Conservation (phyloP, 2,797 vertebrate species). For the Tiaroga cobitis region DNA sequence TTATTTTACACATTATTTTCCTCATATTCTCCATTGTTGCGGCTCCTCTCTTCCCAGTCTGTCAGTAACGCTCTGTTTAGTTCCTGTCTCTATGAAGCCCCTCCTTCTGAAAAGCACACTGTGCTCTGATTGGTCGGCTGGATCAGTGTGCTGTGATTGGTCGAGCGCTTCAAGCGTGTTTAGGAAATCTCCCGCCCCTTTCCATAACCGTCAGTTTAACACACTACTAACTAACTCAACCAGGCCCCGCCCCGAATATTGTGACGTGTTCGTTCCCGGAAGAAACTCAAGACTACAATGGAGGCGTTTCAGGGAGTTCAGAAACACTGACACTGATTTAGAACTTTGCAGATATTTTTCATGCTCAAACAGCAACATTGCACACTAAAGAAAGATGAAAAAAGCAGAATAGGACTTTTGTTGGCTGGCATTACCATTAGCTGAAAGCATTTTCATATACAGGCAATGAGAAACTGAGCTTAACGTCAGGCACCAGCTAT, state of each 20-base stretch:
- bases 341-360: background rate
- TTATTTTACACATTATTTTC: background rate
- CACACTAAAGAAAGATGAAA: background rate
- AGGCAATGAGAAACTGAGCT: conserved; percentile 8
- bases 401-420: background rate
- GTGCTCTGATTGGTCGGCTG: background rate
- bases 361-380: background rate
- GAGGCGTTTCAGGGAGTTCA: background rate
- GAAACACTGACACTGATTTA: background rate
- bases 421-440: background rate
- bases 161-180: too few species aligned
- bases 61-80: background rate
- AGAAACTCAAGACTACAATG: background rate
- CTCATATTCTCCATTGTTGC: background rate
- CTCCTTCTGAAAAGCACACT: background rate
- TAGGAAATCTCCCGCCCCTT: too few species aligned
- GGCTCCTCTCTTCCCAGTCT: background rate
- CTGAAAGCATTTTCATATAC: conserved; percentile 27
- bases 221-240: too few species aligned
- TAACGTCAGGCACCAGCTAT: conserved; percentile 27
- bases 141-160: background rate
- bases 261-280: too few species aligned
- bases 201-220: too few species aligned
- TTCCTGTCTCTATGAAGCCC: too few species aligned
- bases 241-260: background rate